A percentile compares a stretch with the other conserved stretches of the same genome.
These are phyloP conservation scores for Basileuterus tristriatus DNA, from an alignment of 2,797 vertebrate species.

Conservation along the genomic window DNA sequence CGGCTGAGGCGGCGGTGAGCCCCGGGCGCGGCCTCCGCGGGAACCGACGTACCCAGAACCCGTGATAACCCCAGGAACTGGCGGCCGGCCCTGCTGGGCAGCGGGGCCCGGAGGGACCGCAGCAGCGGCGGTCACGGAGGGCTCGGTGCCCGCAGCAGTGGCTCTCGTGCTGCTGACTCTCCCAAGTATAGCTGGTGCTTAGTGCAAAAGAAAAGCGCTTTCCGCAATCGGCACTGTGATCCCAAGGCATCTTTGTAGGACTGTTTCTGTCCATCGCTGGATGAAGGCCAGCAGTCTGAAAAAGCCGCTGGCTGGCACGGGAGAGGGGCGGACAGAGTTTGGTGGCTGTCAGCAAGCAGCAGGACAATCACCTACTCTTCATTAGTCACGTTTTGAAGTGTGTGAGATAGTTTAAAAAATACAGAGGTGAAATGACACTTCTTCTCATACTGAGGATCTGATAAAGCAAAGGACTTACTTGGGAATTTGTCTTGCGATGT, in stretches of 20 bases:
- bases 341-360: background rate
- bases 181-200: background rate
- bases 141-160: background rate
- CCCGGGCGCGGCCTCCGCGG: background rate
- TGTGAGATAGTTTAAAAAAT: background rate
- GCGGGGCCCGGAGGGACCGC: too few relatives aligned
- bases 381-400: background rate
- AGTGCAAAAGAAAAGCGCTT: background rate
- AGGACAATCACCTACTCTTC: accelerated
- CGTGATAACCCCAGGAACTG: background rate
- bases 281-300: background rate
- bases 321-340: background rate
- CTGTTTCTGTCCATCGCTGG: accelerated
- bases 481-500: background rate
- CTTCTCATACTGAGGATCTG: background rate
- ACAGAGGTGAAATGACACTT: background rate
- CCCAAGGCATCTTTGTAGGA: accelerated
- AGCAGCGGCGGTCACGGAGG: background rate
- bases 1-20: background rate
- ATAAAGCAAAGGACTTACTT: background rate
- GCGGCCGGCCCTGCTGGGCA: too few relatives aligned
- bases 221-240: background rate
- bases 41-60: background rate
- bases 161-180: background rate
- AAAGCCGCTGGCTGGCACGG: background rate